phyloP scores from a whole-genome alignment of 2,797 vertebrate species.

The Perodicticus potto region DNA sequence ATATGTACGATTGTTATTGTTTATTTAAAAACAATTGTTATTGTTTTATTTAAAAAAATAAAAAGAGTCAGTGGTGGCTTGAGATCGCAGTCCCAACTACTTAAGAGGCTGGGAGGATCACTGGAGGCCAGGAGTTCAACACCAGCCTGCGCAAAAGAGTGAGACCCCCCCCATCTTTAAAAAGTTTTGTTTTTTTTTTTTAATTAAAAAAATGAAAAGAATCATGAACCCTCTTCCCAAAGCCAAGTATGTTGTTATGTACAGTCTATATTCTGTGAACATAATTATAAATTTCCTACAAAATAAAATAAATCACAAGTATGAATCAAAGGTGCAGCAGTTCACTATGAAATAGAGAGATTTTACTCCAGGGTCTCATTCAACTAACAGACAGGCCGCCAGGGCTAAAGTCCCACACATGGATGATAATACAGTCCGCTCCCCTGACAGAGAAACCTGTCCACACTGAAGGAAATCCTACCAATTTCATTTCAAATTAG shows the following conservation, averaged over 20 bases:
- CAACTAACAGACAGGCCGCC: not conserved
- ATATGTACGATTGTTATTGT: not conserved
- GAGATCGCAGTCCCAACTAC: not conserved
- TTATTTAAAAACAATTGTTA: not conserved
- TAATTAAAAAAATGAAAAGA: not conserved
- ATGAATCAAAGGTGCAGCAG: not conserved
- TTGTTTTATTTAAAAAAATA: not conserved
- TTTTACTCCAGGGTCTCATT: not conserved
- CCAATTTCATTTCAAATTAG: conserved; percentile 53
- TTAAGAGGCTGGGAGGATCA: not conserved
- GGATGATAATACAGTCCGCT: conserved; percentile 12
- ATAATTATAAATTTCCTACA: conserved; percentile 28
- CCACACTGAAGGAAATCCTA: not conserved
- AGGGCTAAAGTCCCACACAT: not conserved
- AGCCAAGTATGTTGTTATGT: not conserved
- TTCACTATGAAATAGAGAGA: not conserved
- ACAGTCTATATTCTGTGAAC: conserved; percentile 16
- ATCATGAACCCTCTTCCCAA: not conserved
- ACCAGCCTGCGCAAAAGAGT: not conserved
- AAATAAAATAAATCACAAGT: conserved; percentile 17
- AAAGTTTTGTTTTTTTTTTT: not conserved
- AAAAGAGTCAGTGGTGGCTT: not conserved
- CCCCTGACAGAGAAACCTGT: conserved; percentile 44
- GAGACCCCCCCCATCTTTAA: not conserved
- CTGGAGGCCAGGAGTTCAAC: not conserved